Conservation (phyloP, 2,113 vertebrate genomes). For the Halichoeres trimaculatus region DNA sequence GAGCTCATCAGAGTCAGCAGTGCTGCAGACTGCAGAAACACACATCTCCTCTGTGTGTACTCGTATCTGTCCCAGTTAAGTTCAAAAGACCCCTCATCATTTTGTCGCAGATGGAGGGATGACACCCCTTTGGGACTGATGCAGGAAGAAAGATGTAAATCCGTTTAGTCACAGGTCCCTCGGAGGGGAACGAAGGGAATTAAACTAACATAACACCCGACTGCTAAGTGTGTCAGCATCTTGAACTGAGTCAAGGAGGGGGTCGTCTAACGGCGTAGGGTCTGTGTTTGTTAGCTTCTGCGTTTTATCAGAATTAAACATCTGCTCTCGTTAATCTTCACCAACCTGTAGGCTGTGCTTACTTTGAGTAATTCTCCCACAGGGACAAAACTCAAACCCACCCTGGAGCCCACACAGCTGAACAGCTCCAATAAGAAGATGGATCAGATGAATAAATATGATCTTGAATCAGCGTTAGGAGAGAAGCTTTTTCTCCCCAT, state of each 20-base stretch:
- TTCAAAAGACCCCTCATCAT: conserved; percentile 29
- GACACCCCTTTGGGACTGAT: conserved; percentile 59
- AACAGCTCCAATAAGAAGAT: conserved; percentile 14
- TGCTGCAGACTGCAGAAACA: conserved; percentile 28
- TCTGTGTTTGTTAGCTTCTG: conserved; percentile 48
- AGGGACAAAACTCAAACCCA: conserved; percentile 34
- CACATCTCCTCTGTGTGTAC: not conserved
- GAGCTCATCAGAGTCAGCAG: not conserved
- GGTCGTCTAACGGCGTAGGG: conserved; percentile 6
- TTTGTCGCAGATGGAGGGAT: conserved; percentile 43
- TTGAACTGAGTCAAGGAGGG: conserved; percentile 5
- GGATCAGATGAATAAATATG: conserved; percentile 44
- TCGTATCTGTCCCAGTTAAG: conserved; percentile 25
- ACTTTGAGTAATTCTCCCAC: conserved; percentile 43
- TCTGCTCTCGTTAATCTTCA: conserved; percentile 66
- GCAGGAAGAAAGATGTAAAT: conserved; percentile 67
- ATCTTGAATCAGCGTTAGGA: conserved; percentile 43
- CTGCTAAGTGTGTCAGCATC: conserved; percentile 63
- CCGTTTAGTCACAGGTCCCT: conserved; percentile 73
- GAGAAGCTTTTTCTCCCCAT: conserved; percentile 41
- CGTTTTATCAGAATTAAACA: conserved; percentile 72
- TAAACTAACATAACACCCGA: conserved; percentile 57
- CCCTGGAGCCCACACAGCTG: conserved; percentile 17
- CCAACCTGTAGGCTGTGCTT: conserved; percentile 58
- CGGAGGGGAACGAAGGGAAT: conserved; percentile 42